Conservation (phyloP, 2,113 vertebrate genomes). For the Centrocercus urophasianus region DNA sequence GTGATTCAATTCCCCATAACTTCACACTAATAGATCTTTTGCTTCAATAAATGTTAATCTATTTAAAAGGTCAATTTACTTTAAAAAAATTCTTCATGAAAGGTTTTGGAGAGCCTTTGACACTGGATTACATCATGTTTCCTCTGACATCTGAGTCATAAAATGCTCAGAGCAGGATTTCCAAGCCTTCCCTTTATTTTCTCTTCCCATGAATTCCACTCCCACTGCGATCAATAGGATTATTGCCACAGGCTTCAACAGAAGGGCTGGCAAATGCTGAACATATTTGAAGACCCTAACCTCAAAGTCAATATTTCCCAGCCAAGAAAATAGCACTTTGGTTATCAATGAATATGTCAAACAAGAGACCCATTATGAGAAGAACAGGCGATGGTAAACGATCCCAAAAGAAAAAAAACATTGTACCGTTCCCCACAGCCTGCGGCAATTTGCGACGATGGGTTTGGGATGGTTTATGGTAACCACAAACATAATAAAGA, state of each 20-base stretch:
- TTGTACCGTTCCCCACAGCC: not conserved
- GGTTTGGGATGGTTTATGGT: not conserved
- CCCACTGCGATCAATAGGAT: not conserved
- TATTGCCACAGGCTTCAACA: slow-evolving; percentile 20
- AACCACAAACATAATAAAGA: not conserved
- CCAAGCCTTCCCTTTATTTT: slow-evolving; percentile 35
- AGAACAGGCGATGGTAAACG: not conserved
- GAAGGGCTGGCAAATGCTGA: slow-evolving; percentile 15
- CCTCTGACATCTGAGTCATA: slow-evolving; percentile 44
- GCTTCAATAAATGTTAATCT: slow-evolving; percentile 30
- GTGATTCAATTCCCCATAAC: not conserved
- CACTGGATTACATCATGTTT: slow-evolving; percentile 44
- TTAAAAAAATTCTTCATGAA: not conserved
- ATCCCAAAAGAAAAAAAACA: not conserved
- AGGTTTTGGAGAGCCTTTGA: slow-evolving; percentile 6
- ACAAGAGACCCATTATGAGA: not conserved
- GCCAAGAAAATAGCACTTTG: not conserved
- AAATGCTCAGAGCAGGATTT: slow-evolving; percentile 54
- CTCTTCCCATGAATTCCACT: not conserved
- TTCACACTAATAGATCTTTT: not conserved
- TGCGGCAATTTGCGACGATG: not conserved
- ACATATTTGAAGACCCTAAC: slow-evolving; percentile 12
- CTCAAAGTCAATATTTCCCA: slow-evolving; percentile 33
- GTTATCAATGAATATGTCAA: not conserved
- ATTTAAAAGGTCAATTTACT: slow-evolving; percentile 37